Evolutionary conservation across 1,140 invertebrate species (phyloP).

Genomic region (Drosophila sturtevanti): DNA sequence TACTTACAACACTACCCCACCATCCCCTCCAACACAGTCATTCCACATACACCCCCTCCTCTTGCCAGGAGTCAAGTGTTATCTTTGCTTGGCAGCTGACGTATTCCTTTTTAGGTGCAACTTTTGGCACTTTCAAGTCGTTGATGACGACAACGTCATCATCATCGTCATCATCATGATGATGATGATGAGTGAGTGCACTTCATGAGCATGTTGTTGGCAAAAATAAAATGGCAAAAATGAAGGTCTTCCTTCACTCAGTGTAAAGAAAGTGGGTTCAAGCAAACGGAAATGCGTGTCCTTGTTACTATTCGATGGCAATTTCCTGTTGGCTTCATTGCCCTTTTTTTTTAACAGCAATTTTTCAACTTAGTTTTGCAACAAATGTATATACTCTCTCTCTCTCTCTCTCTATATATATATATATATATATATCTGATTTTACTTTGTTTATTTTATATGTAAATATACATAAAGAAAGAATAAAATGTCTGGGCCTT

Average conservation of each 20-base stretch:
- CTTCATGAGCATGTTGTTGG: conserved; percentile 38
- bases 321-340: neutral
- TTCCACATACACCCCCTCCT: neutral
- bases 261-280: neutral
- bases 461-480: neutral
- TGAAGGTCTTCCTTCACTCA: neutral
- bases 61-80: conserved; percentile 23
- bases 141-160: conserved; percentile 5
- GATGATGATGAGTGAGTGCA: conserved; percentile 36
- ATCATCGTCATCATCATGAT: conserved; percentile 14
- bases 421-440: neutral
- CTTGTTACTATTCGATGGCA: neutral
- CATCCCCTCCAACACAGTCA: neutral
- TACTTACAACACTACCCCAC: neutral
- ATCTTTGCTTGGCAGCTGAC: conserved; percentile 47
- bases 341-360: neutral
- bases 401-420: too few relatives aligned
- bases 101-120: conserved; percentile 15
- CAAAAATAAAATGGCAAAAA: conserved; percentile 8
- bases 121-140: neutral
- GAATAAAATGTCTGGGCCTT: neutral
- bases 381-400: neutral
- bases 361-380: neutral
- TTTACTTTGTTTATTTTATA: neutral
- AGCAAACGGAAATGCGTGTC: neutral